Conservation (phyloP, 1,140 invertebrate genomes). For the Cydia strobilella region DNA sequence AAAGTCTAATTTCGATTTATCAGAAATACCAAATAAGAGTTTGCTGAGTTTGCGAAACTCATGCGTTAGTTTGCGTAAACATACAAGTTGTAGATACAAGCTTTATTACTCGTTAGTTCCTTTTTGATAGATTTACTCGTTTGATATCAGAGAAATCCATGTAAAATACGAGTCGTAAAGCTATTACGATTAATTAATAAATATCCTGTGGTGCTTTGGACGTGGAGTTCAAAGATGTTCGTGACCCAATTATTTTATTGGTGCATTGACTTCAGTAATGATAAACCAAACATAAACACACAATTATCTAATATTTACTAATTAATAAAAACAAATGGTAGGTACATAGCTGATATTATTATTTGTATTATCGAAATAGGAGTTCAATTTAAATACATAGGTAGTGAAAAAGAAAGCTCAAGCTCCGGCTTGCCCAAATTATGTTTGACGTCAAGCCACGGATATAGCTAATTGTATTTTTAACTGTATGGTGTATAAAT, state of each 20-base stretch:
- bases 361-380: no score
- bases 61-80: background rate
- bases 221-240: conserved; percentile 1
- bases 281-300: background rate
- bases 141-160: conserved; percentile 27
- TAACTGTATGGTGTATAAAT: no score
- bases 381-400: no score
- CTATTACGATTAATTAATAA: conserved; percentile 4
- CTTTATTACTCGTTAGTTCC: conserved; percentile 13
- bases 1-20: background rate
- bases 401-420: no score
- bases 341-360: no score
- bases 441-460: no score
- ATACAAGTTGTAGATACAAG: background rate
- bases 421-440: no score
- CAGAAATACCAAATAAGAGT: background rate
- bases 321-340: no score
- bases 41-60: background rate
- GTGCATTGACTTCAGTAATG: conserved; percentile 13
- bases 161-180: conserved; percentile 7
- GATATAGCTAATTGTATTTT: no score
- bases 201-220: conserved; percentile 20
- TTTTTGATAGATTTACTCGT: conserved; percentile 5
- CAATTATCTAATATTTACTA: background rate
- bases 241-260: conserved; percentile 19